Evolutionary conservation across 2,888 invertebrate species (phyloP).

Genomic region (Dryococelus australis): DNA sequence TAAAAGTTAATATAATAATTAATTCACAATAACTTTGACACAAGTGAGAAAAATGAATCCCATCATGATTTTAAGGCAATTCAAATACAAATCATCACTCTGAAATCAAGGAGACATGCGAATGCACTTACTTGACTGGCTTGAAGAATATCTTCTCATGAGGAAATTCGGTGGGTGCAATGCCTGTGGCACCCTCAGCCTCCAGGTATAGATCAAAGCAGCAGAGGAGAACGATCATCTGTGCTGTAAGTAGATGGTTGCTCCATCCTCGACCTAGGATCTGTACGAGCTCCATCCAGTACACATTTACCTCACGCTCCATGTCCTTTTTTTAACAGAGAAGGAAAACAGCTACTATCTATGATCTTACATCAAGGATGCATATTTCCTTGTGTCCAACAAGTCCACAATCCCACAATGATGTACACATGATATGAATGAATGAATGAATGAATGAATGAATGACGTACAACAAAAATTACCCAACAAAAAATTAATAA

Average conservation of each 20-base stretch:
- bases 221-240: slow-evolving; percentile 79
- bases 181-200: slow-evolving; percentile 69
- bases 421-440: too few relatives aligned
- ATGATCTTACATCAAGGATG: too few relatives aligned
- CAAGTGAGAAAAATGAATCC: too few relatives aligned
- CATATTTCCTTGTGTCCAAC: too few relatives aligned
- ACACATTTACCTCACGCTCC: slow-evolving; percentile 76
- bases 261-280: slow-evolving; percentile 55
- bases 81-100: too few relatives aligned
- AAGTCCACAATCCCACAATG: too few relatives aligned
- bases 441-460: too few relatives aligned
- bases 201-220: slow-evolving; percentile 89
- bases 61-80: too few relatives aligned
- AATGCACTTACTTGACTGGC: slow-evolving; percentile 62
- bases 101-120: background rate
- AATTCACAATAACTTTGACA: too few relatives aligned
- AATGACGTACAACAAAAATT: too few relatives aligned
- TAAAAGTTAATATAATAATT: too few relatives aligned
- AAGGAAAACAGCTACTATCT: background rate
- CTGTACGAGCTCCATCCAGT: slow-evolving; percentile 57
- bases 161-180: slow-evolving; percentile 68
- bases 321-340: slow-evolving; percentile 61
- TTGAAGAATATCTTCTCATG: slow-evolving; percentile 84
- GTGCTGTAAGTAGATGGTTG: slow-evolving; percentile 72
- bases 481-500: too few relatives aligned